Conservation (phyloP, 2,113 vertebrate species). For the Ptilonorhynchus violaceus region DNA sequence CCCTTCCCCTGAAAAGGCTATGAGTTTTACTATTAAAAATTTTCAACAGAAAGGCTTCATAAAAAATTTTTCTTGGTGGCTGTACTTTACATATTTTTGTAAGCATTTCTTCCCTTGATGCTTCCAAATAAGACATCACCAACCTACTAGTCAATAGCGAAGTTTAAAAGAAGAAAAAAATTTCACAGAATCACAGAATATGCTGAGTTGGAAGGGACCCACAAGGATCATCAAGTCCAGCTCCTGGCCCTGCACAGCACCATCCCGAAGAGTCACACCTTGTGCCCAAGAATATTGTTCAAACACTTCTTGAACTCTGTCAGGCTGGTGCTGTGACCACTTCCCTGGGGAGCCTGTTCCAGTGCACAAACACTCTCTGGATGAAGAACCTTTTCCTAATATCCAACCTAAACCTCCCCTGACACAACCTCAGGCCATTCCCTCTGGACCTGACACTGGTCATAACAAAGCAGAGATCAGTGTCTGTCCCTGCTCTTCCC, state of each 20-base stretch:
- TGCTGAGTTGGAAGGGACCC: not conserved
- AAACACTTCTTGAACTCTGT: not conserved
- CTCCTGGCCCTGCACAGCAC: not conserved
- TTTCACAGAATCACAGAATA: not conserved
- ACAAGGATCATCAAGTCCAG: not conserved
- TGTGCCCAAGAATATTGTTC: too few relatives aligned
- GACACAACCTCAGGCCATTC: not conserved
- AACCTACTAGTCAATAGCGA: not conserved
- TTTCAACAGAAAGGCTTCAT: not conserved
- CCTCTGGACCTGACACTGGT: fast-evolving
- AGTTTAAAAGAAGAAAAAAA: not conserved
- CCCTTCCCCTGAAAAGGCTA: not conserved
- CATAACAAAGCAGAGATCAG: not conserved
- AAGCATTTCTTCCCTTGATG: not conserved
- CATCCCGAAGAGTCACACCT: not conserved
- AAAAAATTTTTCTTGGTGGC: not conserved
- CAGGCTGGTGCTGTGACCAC: too few relatives aligned
- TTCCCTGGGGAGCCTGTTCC: not conserved
- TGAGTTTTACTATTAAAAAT: not conserved
- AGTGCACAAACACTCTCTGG: not conserved
- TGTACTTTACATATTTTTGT: not conserved
- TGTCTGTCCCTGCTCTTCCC: not conserved
- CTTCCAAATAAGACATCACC: not conserved
- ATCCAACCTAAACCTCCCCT: not conserved
- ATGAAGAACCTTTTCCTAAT: fast-evolving